Evolutionary conservation across 1,140 invertebrate species (phyloP).

Genomic region (Heliconius melpomene): DNA sequence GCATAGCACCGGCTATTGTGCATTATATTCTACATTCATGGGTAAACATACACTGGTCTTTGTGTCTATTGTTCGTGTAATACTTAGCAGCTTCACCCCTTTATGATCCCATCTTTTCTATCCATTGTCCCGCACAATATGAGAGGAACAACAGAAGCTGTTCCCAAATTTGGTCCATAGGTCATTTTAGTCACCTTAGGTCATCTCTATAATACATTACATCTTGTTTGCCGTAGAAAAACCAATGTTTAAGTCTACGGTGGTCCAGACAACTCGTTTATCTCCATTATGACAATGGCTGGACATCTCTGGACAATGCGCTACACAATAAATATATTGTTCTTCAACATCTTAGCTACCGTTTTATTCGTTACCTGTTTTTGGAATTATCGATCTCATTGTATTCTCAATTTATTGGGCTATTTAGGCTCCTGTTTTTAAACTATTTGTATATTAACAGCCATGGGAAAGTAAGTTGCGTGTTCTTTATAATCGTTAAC

Average conservation of each 20-base stretch:
- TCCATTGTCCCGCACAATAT: slow-evolving; percentile 59
- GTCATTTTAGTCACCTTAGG: slow-evolving; percentile 68
- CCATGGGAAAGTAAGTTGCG: slow-evolving; percentile 63
- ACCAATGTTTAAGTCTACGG: slow-evolving; percentile 70
- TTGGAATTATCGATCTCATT: slow-evolving; percentile 74
- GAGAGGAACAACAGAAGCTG: slow-evolving; percentile 53
- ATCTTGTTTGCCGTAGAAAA: slow-evolving; percentile 63
- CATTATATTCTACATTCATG: slow-evolving; percentile 74
- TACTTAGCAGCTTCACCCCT: slow-evolving; percentile 78
- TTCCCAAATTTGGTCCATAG: slow-evolving; percentile 67
- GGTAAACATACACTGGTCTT: slow-evolving; percentile 77
- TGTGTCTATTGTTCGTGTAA: slow-evolving; percentile 73
- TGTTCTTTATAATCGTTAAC: slow-evolving; percentile 38
- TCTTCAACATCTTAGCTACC: slow-evolving; percentile 70
- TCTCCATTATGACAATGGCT: slow-evolving; percentile 42
- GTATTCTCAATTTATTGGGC: slow-evolving; percentile 67
- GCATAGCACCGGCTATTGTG: slow-evolving; percentile 70
- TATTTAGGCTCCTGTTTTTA: slow-evolving; percentile 60
- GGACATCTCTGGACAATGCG: slow-evolving; percentile 60
- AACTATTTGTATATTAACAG: slow-evolving; percentile 65
- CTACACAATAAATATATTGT: slow-evolving; percentile 63
- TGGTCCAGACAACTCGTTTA: slow-evolving; percentile 46
- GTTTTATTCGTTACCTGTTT: slow-evolving; percentile 64
- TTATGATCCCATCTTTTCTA: slow-evolving; percentile 66
- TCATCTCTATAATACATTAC: slow-evolving; percentile 59